Base-by-base conservation (phyloP, 2,797 vertebrate genomes). In the Leptoclinus maculatus region DNA sequence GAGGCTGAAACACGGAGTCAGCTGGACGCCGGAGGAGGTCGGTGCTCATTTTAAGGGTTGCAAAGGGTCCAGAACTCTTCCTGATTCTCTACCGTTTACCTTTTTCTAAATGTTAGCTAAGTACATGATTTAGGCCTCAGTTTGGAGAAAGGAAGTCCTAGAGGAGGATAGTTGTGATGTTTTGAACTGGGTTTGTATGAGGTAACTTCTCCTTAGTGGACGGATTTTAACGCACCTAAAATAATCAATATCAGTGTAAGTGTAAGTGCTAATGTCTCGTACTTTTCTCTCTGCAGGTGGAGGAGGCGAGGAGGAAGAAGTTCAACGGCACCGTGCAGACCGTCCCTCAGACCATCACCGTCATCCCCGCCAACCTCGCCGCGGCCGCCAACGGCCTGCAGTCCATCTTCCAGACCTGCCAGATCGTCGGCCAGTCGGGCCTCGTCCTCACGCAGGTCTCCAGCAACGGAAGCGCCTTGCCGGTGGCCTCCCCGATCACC, bases 381-480 rank as follows among this genome's bases (percentile, higher is more conserved):
- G 88, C 97, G 0, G 87, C 95, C 21, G 91, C 95, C 76, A 98
- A 98, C 58, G 97, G 98, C 23, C 93, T 99, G 43, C 97, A 97
- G 90, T 98, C 98, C 39, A 97, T 99, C 87, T 96, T 99, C 89
- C 97, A 99, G 94, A 98, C 98, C 0, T 99, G 98, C 89, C 98
- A 99, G 94, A 98, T 99, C 45, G 97, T 99, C 2, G 98, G 98
- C 23, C 98, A 98, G 87, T 96, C 98, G 0, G 97, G 98, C 29
- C 95, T 99, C 9, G 97, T 99, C 53, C 95, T 99, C 64, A 97
- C 98, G 2, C 98, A 98, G 89, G 96, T 99, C 21, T 91, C 96
- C 2, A 94, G 95, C 21, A 83, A 60, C 10, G 84, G 96, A 11
- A 93, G 96, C 71, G 85, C 95, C 0, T 80, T 99, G 64, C 97